These are phyloP conservation scores for Noctua comes DNA, from an alignment of 2,888 invertebrate genomes.

Conservation along the genomic window DNA sequence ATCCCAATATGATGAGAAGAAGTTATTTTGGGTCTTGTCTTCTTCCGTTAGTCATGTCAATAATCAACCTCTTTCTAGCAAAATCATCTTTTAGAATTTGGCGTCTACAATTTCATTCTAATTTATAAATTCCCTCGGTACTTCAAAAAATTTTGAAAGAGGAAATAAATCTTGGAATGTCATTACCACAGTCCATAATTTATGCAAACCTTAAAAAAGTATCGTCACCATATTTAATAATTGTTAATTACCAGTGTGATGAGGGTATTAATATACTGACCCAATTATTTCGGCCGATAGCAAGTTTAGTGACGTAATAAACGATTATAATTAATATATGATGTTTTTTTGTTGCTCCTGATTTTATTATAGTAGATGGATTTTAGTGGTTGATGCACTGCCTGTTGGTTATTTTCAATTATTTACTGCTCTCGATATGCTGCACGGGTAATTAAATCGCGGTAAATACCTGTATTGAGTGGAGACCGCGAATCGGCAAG, in stretches of 20 bases:
- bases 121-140: neutral
- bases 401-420: neutral
- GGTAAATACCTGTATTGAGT: no score
- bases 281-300: constrained; percentile 51
- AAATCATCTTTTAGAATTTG: neutral
- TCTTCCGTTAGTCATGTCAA: neutral
- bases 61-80: neutral
- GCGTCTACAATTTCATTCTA: neutral
- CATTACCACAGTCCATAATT: constrained; percentile 31
- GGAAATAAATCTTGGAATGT: constrained; percentile 11
- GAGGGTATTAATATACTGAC: constrained; percentile 48
- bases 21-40: neutral
- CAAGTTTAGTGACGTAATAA: constrained; percentile 40
- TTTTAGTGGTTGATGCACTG: neutral
- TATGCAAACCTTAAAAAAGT: constrained; percentile 44
- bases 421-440: neutral
- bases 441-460: neutral
- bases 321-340: constrained; percentile 24
- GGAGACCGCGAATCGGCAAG: no score
- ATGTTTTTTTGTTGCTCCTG: neutral
- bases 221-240: constrained; percentile 50
- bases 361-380: constrained; percentile 22
- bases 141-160: neutral
- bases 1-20: neutral
- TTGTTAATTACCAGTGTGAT: constrained; percentile 52